Conservation (phyloP, 2,888 invertebrate genomes). For the Pimpla rufipes region DNA sequence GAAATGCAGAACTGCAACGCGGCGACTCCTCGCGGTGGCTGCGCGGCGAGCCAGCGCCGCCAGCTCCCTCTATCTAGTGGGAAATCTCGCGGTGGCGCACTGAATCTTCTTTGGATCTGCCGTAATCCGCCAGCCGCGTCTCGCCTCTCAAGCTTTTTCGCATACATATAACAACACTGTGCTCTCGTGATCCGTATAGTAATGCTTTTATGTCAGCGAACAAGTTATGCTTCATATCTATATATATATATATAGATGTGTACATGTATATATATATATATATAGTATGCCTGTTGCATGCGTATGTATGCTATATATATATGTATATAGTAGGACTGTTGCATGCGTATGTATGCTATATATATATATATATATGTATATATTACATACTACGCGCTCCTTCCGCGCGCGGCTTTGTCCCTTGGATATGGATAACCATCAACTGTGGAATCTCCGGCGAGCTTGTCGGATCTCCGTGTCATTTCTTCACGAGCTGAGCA, state of each 20-base stretch:
- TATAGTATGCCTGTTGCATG: too few relatives aligned
- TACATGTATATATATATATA: too few relatives aligned
- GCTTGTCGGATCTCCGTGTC: conserved; percentile 18
- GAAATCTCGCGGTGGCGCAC: conserved; percentile 70
- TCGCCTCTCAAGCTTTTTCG: conserved; percentile 22
- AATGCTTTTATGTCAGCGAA: conserved; percentile 32
- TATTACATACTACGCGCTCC: too few relatives aligned
- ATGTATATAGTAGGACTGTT: too few relatives aligned
- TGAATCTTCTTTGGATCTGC: conserved; percentile 68
- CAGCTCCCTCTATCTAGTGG: conserved; percentile 67
- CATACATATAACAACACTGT: background rate
- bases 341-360: too few relatives aligned
- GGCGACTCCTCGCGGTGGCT: conserved; percentile 7
- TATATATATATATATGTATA: too few relatives aligned
- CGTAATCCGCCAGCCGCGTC: conserved; percentile 56
- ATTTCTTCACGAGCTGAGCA: conserved; percentile 21
- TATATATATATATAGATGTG: conserved; percentile 36
- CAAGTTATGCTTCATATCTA: conserved; percentile 38
- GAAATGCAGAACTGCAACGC: conserved; percentile 28
- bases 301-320: too few relatives aligned
- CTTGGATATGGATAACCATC: conserved; percentile 28
- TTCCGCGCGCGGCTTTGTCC: conserved; percentile 9
- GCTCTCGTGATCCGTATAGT: background rate
- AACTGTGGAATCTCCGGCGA: conserved; percentile 11
- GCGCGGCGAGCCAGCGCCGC: conserved; percentile 2